phyloP scores from a whole-genome alignment of 1,140 invertebrate genomes.

The Diabrotica undecimpunctata region DNA sequence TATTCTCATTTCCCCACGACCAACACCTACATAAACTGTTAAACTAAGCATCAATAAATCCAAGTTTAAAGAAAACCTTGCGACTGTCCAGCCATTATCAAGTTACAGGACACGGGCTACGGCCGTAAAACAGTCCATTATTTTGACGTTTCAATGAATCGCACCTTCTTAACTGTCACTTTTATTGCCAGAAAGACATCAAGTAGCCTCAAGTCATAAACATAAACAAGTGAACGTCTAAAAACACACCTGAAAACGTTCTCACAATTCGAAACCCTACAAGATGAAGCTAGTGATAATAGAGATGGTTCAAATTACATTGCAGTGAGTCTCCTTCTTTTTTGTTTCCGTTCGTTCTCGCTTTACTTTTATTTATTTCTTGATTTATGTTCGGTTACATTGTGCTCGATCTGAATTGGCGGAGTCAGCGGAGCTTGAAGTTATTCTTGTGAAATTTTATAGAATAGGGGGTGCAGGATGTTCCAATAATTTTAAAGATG shows the following conservation, averaged over 20 bases:
- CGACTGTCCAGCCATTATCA: conserved; percentile 22
- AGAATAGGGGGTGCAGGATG: too few species aligned
- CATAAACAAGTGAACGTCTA: conserved; percentile 28
- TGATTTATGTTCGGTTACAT: not conserved
- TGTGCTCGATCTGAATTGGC: not conserved
- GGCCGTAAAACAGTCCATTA: conserved; percentile 43
- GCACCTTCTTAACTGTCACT: conserved; percentile 37
- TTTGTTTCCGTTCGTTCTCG: not conserved
- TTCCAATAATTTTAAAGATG: too few species aligned
- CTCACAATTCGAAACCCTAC: conserved; percentile 17
- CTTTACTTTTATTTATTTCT: not conserved
- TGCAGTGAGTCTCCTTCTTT: not conserved
- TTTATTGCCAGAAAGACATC: conserved; percentile 39
- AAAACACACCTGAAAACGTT: conserved; percentile 22
- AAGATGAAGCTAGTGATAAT: conserved; percentile 11
- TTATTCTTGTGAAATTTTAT: not conserved
- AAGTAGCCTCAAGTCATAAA: conserved; percentile 38
- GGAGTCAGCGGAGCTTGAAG: not conserved
- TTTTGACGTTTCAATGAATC: conserved; percentile 41
- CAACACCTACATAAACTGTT: not conserved
- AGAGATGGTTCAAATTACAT: conserved; percentile 15
- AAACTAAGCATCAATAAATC: not conserved
- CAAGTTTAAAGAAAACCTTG: conserved; percentile 10
- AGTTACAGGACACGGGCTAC: conserved; percentile 35
- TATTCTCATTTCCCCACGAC: not conserved